Evolutionary conservation across 2,888 invertebrate genomes (phyloP).

Genomic region (Plebejus argus): DNA sequence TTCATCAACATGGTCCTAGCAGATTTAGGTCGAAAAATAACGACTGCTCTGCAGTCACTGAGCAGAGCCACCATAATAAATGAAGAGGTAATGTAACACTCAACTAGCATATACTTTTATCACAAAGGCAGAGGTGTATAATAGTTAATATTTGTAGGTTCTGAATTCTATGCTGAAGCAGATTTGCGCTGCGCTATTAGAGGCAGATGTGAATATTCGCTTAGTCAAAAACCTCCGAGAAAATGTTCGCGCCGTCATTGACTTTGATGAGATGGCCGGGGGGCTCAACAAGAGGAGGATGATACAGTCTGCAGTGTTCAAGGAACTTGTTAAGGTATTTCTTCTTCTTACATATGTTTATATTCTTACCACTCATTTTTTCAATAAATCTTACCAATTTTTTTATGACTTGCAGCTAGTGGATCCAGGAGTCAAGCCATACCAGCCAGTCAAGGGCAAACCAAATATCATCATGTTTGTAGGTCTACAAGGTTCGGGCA

Average conservation of each 20-base stretch:
- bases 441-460: constrained; percentile 96
- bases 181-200: constrained; percentile 97
- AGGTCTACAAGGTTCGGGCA: constrained; percentile 99
- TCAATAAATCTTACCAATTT: neutral
- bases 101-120: neutral
- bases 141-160: constrained; percentile 82
- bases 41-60: constrained; percentile 97
- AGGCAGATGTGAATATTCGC: constrained; percentile 98
- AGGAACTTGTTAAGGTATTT: constrained; percentile 95
- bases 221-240: constrained; percentile 97
- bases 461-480: constrained; percentile 99
- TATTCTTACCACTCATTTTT: neutral
- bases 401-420: constrained; percentile 84
- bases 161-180: constrained; percentile 99
- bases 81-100: constrained; percentile 88
- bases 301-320: constrained; percentile 99
- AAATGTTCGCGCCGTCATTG: constrained; percentile 98
- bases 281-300: constrained; percentile 98
- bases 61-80: constrained; percentile 99
- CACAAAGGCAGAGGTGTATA: neutral
- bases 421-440: constrained; percentile 98
- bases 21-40: constrained; percentile 99
- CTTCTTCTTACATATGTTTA: neutral
- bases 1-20: constrained; percentile 96
- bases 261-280: constrained; percentile 99